phyloP scores from a whole-genome alignment of 2,797 vertebrate species.

The Huso huso region DNA sequence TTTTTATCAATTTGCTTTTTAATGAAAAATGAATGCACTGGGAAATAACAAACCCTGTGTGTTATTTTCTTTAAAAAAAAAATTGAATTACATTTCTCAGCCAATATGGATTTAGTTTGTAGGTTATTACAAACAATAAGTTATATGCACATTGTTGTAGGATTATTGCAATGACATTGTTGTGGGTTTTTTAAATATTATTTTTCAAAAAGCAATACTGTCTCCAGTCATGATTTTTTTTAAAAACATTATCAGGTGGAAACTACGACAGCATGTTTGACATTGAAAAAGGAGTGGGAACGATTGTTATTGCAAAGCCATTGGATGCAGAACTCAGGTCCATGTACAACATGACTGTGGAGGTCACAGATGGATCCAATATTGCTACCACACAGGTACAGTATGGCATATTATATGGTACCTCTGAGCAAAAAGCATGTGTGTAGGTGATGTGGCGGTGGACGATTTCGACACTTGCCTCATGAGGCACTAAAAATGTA shows the following conservation, averaged over 20 bases:
- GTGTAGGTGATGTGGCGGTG: too few species aligned
- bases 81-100: too few species aligned
- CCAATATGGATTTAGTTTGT: too few species aligned
- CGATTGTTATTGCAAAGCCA: conserved; percentile 84
- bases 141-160: conserved; percentile 10
- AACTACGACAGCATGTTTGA: conserved; percentile 85
- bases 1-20: not conserved
- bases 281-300: conserved; percentile 79
- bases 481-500: too few species aligned
- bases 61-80: not conserved
- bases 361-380: conserved; percentile 83
- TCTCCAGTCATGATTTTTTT: conserved; percentile 4
- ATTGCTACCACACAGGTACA: conserved; percentile 76
- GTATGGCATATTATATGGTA: too few species aligned
- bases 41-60: not conserved
- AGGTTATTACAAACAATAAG: not conserved
- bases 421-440: too few species aligned
- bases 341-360: conserved; percentile 83
- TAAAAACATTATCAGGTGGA: conserved; percentile 51
- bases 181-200: not conserved
- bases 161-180: not conserved
- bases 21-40: not conserved
- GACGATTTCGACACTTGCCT: too few species aligned
- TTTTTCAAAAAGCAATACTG: not conserved
- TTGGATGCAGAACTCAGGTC: conserved; percentile 86